Evolutionary conservation across 2,113 vertebrate species (phyloP), one percentile per base, ranked within the genome.

Genomic region (Gadus macrocephalus): DNA sequence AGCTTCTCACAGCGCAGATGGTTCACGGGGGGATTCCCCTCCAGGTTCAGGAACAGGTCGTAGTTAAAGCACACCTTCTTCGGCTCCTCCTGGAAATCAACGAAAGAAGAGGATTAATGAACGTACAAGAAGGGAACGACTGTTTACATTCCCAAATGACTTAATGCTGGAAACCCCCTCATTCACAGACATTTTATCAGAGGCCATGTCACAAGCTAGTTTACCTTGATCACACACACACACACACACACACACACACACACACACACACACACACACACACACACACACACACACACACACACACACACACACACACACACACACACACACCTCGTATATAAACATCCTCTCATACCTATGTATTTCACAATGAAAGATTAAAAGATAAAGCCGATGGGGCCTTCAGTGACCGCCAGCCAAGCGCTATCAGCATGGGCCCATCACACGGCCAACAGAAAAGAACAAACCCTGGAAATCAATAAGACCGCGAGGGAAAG

Each of bases 1-100:
- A 99, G 94, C 70, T 99, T 98, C 92, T 99, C 97, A 27, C 97
- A 99, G 78, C 97, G 97, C 66, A 99, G 92, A 83, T 99, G 97
- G 90, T 99, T 99, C 75, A 99, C 97, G 0, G 97, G 97, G 0
- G 97, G 97, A 82, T 99, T 98, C 25, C 97, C 97, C 89, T 99
- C 97, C 91, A 98, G 85, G 82, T 99, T 99, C 69, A 99, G 93
- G 86, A 99, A 99, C 35, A 99, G 92, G 92, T 99, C 97, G 0
- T 99, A 99, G 14, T 96, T 97, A 84, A 99, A 99, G 80, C 92
- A 96, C 62, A 99, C 97, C 81, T 92, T 98, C 85, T 97, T 95
- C 0, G 97, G 97, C 84, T 99, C 96, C 92, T 99, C 97, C 97
- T 99, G 71, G 12, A 86, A 67, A 35, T 55, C 0, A 38, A 68